phyloP scores from a whole-genome alignment of 2,888 invertebrate genomes.

The Drosophila kuntzei region DNA sequence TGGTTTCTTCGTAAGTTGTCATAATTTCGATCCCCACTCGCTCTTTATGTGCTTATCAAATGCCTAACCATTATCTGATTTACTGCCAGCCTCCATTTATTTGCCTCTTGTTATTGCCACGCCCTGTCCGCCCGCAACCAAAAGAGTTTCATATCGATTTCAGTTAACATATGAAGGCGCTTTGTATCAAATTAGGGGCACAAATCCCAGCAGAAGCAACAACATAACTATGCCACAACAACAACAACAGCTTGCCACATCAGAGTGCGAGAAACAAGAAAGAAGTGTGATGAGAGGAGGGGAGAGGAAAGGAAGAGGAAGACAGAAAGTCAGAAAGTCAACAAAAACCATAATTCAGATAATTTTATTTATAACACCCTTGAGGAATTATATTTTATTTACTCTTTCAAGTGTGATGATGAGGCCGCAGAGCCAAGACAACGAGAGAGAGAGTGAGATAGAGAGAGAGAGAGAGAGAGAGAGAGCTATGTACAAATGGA shows the following conservation, averaged over 20 bases:
- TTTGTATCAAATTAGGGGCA: conserved; percentile 69
- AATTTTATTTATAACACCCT: conserved; percentile 84
- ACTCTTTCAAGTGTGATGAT: conserved; percentile 82
- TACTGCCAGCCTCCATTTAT: conserved; percentile 35
- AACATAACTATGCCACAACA: conserved; percentile 66
- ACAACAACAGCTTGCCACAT: conserved; percentile 34
- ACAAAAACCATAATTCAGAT: conserved; percentile 83
- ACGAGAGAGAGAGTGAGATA: conserved; percentile 6
- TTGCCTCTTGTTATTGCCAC: conserved; percentile 12
- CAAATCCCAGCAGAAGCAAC: conserved; percentile 44
- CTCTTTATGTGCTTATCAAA: conserved; percentile 38
- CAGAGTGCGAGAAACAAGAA: conserved; percentile 3
- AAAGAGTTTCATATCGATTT: conserved; percentile 51
- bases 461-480: conserved; percentile 8
- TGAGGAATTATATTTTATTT: conserved; percentile 82
- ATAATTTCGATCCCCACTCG: conserved; percentile 27
- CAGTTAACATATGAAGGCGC: conserved; percentile 55
- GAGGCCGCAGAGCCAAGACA: conserved; percentile 68
- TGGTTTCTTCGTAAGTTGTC: conserved; percentile 31
- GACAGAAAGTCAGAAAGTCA: conserved; percentile 75
- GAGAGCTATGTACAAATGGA: conserved; percentile 37
- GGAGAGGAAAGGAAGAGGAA: neutral
- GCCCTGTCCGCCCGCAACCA: conserved; percentile 22
- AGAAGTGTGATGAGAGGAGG: neutral
- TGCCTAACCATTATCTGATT: conserved; percentile 56